These are phyloP conservation scores for Grapholita molesta DNA, from an alignment of 1,140 invertebrate genomes.

Conservation along the genomic window DNA sequence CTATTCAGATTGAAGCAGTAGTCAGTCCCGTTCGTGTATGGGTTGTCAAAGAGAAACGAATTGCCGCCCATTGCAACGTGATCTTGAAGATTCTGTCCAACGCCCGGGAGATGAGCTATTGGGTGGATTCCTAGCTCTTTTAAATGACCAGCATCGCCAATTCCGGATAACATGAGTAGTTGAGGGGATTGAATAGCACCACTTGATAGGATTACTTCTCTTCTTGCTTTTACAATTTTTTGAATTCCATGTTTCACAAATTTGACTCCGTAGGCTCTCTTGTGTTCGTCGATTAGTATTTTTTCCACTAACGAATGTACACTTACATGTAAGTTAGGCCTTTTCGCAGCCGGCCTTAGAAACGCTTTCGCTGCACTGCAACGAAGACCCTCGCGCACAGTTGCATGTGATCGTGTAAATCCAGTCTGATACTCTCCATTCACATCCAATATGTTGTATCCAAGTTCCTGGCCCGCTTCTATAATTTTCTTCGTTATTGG, in stretches of 20 bases:
- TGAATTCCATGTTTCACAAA: constrained; percentile 77
- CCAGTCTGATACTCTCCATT: constrained; percentile 88
- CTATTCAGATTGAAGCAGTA: constrained; percentile 81
- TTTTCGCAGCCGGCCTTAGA: constrained; percentile 82
- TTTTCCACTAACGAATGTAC: constrained; percentile 82
- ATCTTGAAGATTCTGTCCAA: constrained; percentile 90
- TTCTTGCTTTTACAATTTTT: constrained; percentile 76
- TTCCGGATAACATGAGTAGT: constrained; percentile 88
- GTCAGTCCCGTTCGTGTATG: constrained; percentile 60
- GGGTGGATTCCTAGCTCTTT: constrained; percentile 79
- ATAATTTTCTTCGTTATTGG: constrained; percentile 83
- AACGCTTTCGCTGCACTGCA: constrained; percentile 92
- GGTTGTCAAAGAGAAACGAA: constrained; percentile 78
- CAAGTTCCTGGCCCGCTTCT: constrained; percentile 83
- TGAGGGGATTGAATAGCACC: constrained; percentile 87
- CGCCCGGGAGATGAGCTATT: constrained; percentile 82
- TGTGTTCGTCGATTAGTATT: constrained; percentile 80
- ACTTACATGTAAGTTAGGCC: constrained; percentile 87
- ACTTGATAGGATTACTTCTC: constrained; percentile 86
- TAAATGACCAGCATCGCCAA: constrained; percentile 84
- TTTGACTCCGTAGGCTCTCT: constrained; percentile 80
- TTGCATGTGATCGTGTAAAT: constrained; percentile 86
- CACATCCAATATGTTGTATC: constrained; percentile 84
- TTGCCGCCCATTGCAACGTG: constrained; percentile 83
- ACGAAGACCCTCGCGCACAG: constrained; percentile 88